Evolutionary conservation across 2,888 invertebrate genomes (phyloP), one percentile per base, ranked within the genome.

Genomic region (Alsophila aescularia): DNA sequence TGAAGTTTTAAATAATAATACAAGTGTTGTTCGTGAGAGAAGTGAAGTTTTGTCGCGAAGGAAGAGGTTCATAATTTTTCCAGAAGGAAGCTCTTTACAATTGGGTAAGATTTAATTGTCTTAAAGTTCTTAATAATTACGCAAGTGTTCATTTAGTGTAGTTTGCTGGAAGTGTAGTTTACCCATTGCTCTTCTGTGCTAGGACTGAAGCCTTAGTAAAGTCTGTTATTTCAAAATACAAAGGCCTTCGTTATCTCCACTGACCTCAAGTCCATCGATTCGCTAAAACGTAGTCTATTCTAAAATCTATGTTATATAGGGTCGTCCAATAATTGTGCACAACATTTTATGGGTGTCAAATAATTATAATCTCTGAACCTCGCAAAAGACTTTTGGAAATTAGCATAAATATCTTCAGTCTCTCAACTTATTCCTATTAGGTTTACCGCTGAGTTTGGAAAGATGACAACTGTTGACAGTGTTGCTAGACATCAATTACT

Each of bases 31-130:
- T 31, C 39, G 62, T 9, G 52, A 62, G n/a, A 72, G 63, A 54
- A 77, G 69, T 72, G 67, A 72, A 62, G 53, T 89, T 34, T 75
- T 93, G 45, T 93, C 93, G 0, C 82, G 93, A 58, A 85, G 84
- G 53, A 93, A 93, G 69, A 83, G 94, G 60, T 93, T 93, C 70
- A 69, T 94, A 42, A 81, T 93, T 61, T 93, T 93, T 74, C 92
- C 93, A 1, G 93, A 93, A 81, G 93, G 94, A 47, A 93, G 93
- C 68, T 93, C 93, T 13, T 73, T 94, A 37, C 93, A 94, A 79
- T 85, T 94, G 60, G 92, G 93, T 93, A 72, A 83, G 90, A 27
- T 12, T 32, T 60, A 10, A 16, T 40, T 4, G 1, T 12, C 4
- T 6, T 32, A 32, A 12, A 13, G 21, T 21, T 6, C 21, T 5